Base-by-base conservation (phyloP, 2,888 invertebrate species). In the Norana najaformis region DNA sequence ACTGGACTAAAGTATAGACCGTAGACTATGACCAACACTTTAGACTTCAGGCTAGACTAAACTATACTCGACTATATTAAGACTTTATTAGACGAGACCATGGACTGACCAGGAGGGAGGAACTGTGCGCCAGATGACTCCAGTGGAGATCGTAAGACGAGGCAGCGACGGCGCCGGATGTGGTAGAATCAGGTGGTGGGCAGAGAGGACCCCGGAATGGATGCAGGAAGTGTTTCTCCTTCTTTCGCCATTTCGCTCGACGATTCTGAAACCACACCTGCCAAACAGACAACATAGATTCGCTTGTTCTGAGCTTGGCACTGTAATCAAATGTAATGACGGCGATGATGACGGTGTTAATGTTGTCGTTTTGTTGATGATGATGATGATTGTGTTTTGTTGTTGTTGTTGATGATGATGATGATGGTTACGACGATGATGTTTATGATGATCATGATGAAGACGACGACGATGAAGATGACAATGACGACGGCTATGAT, bases 191-290 rank as follows among this genome's bases (percentile, higher is more conserved):
- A 13, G 69, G 69, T 69, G 30, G 69, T 8, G 69, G 69, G n/a
- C 69, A 69, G 20, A 85, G 37, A 85, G 85, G 85, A 69, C 69
- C 69, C 35, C 85, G n/a, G 23, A 85, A 85, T 18, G 85, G 85
- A 85, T 36, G 85, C 85, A 85, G 36, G 85, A 85, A 85, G 36
- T 85, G 85, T 35, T 99, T 98, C 95, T 99, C 99, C 95, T 98
- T 98, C 96, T 99, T 99, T 92, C 99, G 96, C 98, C 99, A 99
- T 95, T 99, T 99, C 89, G 99, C 99, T 91, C 99, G 96, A 69
- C 99, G 96, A 96, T 99, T 99, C 96, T 99, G 99, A 96, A 99
- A 99, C 99, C 99, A 99, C 92, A 99, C 99, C 99, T 99, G 96
- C 35, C 93, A 93, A 34, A 95, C 34, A n/a, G 69, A 69, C 69